phyloP scores from a whole-genome alignment of 2,888 invertebrate species.

The Dyspetes luteomarginatus region DNA sequence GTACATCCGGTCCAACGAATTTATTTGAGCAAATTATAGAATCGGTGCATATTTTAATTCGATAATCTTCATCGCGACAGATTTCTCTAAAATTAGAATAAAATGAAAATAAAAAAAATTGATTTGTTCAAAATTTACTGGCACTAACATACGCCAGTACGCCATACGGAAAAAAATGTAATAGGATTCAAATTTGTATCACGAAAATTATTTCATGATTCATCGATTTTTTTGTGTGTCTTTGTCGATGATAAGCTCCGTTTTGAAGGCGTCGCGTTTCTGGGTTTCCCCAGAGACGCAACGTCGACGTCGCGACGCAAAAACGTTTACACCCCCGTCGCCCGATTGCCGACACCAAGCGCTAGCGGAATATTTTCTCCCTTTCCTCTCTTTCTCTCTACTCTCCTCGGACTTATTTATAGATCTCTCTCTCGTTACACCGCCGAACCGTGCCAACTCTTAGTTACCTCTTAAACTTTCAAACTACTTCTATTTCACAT shows the following conservation, averaged over 20 bases:
- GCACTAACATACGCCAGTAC: too few relatives aligned
- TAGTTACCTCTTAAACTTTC: constrained; percentile 62
- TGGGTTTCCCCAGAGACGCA: constrained; percentile 71
- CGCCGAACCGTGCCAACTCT: constrained; percentile 67
- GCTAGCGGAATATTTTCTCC: not conserved
- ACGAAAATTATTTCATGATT: constrained; percentile 29
- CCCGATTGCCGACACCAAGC: constrained; percentile 60
- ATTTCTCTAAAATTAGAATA: too few relatives aligned
- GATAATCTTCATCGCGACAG: too few relatives aligned
- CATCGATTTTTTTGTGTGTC: constrained; percentile 17
- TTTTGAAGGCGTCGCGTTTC: constrained; percentile 38
- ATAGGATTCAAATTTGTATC: too few relatives aligned
- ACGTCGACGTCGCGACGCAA: constrained; percentile 73
- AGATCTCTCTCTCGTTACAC: constrained; percentile 64
- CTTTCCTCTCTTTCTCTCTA: constrained; percentile 12
- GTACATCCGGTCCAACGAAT: too few relatives aligned
- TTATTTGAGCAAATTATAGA: too few relatives aligned
- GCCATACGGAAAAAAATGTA: too few relatives aligned
- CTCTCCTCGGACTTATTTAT: constrained; percentile 71
- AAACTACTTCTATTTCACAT: constrained; percentile 57
- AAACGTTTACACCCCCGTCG: constrained; percentile 71
- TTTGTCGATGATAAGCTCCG: constrained; percentile 11
- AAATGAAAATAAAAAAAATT: too few relatives aligned
- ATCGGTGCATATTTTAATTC: too few relatives aligned
- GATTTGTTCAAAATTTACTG: too few relatives aligned